Conservation (phyloP, 2,888 invertebrate species). For the Bellardia bayeri region DNA sequence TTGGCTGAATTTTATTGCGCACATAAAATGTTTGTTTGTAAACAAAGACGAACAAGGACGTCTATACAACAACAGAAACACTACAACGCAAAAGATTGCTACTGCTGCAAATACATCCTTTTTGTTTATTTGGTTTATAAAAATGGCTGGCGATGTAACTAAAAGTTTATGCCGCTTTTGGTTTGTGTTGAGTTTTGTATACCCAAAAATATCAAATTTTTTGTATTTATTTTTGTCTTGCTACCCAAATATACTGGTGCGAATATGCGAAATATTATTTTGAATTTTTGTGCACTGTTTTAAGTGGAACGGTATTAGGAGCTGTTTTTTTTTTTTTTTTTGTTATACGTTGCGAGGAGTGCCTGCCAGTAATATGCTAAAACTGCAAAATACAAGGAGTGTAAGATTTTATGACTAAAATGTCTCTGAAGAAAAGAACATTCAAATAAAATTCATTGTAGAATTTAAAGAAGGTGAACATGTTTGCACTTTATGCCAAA, state of each 20-base stretch:
- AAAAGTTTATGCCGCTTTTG: conserved; percentile 19
- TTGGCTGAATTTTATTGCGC: conserved; percentile 42
- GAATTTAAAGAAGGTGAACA: conserved; percentile 12
- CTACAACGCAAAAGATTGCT: conserved; percentile 6
- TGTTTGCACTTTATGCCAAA: background rate
- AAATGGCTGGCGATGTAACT: conserved; percentile 11
- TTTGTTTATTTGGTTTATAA: background rate
- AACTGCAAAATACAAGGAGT: conserved; percentile 6
- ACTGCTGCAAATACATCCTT: conserved; percentile 17
- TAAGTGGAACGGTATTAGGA: background rate
- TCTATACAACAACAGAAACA: background rate
- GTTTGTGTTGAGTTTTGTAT: background rate
- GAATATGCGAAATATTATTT: too few relatives aligned
- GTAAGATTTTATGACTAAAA: conserved; percentile 12
- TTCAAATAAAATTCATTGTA: conserved; percentile 19
- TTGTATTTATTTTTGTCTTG: conserved; percentile 1
- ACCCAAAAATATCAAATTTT: background rate
- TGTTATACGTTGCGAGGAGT: conserved; percentile 3
- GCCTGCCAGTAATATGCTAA: background rate
- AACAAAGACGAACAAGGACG: conserved; percentile 56
- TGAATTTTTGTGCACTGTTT: background rate
- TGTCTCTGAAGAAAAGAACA: conserved; percentile 18
- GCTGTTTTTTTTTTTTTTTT: too few relatives aligned
- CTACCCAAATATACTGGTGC: background rate
- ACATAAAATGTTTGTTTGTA: conserved; percentile 45